A percentile compares a stretch with the other conserved stretches of the same genome.
phyloP scores from a whole-genome alignment of 1,140 invertebrate genomes.

The Ceratina japonica region DNA sequence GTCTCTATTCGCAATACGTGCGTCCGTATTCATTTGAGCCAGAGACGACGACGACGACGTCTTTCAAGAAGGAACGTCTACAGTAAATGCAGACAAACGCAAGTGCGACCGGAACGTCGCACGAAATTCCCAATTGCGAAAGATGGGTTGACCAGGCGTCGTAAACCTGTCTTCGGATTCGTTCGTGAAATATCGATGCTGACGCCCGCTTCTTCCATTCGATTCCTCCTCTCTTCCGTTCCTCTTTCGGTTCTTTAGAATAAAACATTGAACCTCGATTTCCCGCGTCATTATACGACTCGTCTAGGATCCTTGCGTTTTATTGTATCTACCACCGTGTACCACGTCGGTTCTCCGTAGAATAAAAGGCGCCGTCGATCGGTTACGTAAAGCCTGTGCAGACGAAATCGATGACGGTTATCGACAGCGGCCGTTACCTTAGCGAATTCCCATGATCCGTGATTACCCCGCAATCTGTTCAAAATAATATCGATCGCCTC shows the following conservation, averaged over 20 bases:
- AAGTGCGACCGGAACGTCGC: neutral
- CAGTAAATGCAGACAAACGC: neutral
- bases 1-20: neutral
- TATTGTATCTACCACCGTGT: too few species aligned
- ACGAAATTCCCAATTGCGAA: neutral
- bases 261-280: neutral
- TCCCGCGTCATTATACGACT: too few species aligned
- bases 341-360: too few species aligned
- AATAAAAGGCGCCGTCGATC: neutral
- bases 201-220: neutral
- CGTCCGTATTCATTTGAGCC: neutral
- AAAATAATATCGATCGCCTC: constrained; percentile 3
- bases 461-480: constrained; percentile 22
- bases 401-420: neutral
- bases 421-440: neutral
- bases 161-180: neutral
- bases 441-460: constrained; percentile 14
- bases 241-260: neutral
- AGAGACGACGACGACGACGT: neutral
- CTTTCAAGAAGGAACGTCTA: neutral
- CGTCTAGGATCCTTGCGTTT: too few species aligned
- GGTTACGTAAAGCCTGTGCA: neutral
- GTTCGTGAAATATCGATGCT: constrained; percentile 7
- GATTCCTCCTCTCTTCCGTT: neutral
- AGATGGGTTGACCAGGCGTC: neutral